Percentiles rank a stretch among this genome's conserved stretches.
These are phyloP conservation scores for Sesamia nonagrioides DNA, from an alignment of 1,140 invertebrate species.

Conservation along the genomic window DNA sequence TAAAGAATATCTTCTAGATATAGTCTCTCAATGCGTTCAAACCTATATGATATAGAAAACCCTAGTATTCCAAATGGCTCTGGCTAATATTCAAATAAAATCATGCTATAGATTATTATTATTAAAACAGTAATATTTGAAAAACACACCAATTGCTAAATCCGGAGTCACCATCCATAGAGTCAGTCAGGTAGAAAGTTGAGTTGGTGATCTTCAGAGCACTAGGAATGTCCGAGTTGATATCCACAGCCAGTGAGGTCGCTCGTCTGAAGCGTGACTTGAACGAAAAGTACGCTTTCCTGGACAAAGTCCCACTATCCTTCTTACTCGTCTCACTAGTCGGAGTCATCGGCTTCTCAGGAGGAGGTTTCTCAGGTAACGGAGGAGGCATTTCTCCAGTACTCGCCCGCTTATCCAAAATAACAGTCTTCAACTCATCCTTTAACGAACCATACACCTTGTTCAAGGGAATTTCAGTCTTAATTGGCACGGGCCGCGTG, in stretches of 20 bases:
- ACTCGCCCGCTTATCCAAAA: constrained; percentile 71
- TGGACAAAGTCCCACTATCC: constrained; percentile 78
- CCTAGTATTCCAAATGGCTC: neutral
- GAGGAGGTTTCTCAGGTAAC: constrained; percentile 68
- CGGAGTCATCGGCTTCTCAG: constrained; percentile 75
- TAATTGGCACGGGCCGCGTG: constrained; percentile 63
- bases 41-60: neutral
- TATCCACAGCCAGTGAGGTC: constrained; percentile 80
- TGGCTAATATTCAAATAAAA: neutral
- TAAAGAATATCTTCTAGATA: too few species aligned
- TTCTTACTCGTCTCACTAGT: constrained; percentile 71
- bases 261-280: constrained; percentile 87
- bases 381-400: constrained; percentile 72
- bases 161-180: constrained; percentile 88
- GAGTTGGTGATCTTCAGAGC: constrained; percentile 88
- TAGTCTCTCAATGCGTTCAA: too few species aligned
- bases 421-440: constrained; percentile 74
- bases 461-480: constrained; percentile 70
- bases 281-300: constrained; percentile 87
- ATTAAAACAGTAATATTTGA: neutral
- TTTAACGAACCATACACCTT: constrained; percentile 72
- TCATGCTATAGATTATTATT: neutral
- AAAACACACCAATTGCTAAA: constrained; percentile 83
- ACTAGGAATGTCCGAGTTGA: constrained; percentile 77
- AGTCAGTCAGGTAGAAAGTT: constrained; percentile 90